Percentiles rank a stretch among this genome's conserved stretches.
These are phyloP conservation scores for Acipenser transmontanus DNA, from an alignment of 2,797 vertebrate species.

Conservation along the genomic window DNA sequence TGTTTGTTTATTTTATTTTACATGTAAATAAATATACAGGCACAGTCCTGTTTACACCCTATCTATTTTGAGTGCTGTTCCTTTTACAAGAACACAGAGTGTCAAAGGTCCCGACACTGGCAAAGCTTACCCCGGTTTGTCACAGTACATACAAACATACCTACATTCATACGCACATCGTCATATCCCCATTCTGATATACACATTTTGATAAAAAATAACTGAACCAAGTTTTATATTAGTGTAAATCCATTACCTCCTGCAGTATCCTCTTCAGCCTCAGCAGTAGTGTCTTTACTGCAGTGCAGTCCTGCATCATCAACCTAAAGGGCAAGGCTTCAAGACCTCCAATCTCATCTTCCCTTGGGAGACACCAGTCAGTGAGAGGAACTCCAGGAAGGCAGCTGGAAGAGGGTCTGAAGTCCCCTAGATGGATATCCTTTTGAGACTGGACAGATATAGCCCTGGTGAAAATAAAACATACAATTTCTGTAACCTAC, in stretches of 20 bases:
- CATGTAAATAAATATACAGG: no score
- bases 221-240: background rate
- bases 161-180: no score
- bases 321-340: slow-evolving; percentile 82
- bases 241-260: slow-evolving; percentile 67
- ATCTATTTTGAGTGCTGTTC: no score
- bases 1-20: no score
- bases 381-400: slow-evolving; percentile 56
- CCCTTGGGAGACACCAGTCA: slow-evolving; percentile 65
- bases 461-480: slow-evolving; percentile 44
- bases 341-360: slow-evolving; percentile 76
- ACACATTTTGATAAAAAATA: no score
- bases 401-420: slow-evolving; percentile 58
- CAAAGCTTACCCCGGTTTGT: no score
- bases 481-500: background rate
- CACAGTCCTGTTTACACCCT: no score
- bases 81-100: no score
- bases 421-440: slow-evolving; percentile 62
- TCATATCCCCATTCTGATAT: no score
- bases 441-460: slow-evolving; percentile 62
- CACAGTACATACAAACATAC: no score
- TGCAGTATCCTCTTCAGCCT: slow-evolving; percentile 90
- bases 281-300: slow-evolving; percentile 86
- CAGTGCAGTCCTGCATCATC: slow-evolving; percentile 94
- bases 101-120: no score